Evolutionary conservation across 2,113 vertebrate species (phyloP), one percentile per base, ranked within the genome.

Genomic region (Nyctereutes procyonoides): DNA sequence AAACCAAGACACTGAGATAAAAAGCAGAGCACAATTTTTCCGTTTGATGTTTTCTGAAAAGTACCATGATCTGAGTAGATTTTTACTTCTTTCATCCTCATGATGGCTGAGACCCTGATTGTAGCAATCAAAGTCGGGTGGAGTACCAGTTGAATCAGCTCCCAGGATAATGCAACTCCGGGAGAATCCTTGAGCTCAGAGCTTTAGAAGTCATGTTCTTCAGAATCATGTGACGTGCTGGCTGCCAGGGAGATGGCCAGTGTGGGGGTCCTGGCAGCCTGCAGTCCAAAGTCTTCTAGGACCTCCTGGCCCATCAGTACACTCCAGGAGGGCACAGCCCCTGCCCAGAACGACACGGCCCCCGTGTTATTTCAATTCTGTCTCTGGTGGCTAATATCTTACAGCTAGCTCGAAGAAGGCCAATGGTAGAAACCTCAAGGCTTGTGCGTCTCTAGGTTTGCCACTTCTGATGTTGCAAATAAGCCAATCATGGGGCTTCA

Each of bases 41-140:
- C 63, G 58, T 93, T 82, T 92, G 87, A 93, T 71, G 15, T 84
- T 92, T 95, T 96, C 69, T 74, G 76, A 85, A 65, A 96, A 88
- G 81, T 67, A 51, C 58, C 67, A 19, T 26, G 38, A 76, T 90
- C 51, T 80, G 62, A 62, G 51, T n/a, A 30, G 63, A 82, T 28
- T 88, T 90, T 88, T 56, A 32, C 56, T 77, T 74, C 56, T 96
- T 67, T 97, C 51, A 77, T 96, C 80, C 16, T 88, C 2, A 12
- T 48, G 85, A 88, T 88, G 53, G 80, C 32, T 65, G 88, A 96
- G 91, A 81, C 85, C 26, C 55, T 86, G 93, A 92, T n/a, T 90
- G 67, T 5, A 82, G 53, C 73, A 93, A 97, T 97, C 69, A 62
- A 69, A 84, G 77, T 76, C 3, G 28, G 82, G 73, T 48, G n/a